Percentiles rank a stretch among this genome's conserved stretches.
phyloP scores from a whole-genome alignment of 35 echinoderm and acorn worm genomes.

The Eucidaris tribuloides region DNA sequence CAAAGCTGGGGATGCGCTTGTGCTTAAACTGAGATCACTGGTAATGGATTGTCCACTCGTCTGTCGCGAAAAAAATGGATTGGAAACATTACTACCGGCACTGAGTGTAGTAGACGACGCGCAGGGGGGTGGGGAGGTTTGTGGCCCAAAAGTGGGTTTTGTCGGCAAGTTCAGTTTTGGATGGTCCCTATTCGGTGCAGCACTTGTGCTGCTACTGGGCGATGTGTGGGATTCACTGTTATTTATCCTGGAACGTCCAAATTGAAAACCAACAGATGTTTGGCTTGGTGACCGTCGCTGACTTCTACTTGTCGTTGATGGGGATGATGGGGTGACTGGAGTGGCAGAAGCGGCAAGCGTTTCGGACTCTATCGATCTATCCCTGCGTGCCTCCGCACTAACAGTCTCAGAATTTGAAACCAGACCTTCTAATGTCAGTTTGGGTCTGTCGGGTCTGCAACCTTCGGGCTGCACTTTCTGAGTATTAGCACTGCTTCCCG shows the following conservation, averaged over 20 bases:
- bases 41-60: slow-evolving; percentile 66
- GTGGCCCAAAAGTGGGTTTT: slow-evolving; percentile 17
- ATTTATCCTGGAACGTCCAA: slow-evolving; percentile 46
- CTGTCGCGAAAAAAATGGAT: slow-evolving; percentile 58
- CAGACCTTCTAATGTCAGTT: slow-evolving; percentile 24
- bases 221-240: neutral
- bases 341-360: neutral
- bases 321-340: neutral
- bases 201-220: neutral
- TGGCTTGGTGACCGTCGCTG: slow-evolving; percentile 31
- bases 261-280: slow-evolving; percentile 65
- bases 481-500: neutral
- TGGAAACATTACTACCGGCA: neutral
- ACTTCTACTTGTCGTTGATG: neutral
- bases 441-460: neutral
- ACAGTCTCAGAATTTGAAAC: neutral
- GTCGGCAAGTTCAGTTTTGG: neutral
- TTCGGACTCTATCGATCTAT: neutral
- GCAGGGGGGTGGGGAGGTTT: slow-evolving; percentile 17
- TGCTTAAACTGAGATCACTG: slow-evolving; percentile 82
- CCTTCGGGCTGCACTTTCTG: slow-evolving; percentile 2
- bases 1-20: slow-evolving; percentile 60
- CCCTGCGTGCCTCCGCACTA: slow-evolving; percentile 18
- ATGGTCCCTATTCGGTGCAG: neutral
- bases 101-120: neutral